Conservation (phyloP, 2,113 vertebrate species). For the Leptocoma aspasia region DNA sequence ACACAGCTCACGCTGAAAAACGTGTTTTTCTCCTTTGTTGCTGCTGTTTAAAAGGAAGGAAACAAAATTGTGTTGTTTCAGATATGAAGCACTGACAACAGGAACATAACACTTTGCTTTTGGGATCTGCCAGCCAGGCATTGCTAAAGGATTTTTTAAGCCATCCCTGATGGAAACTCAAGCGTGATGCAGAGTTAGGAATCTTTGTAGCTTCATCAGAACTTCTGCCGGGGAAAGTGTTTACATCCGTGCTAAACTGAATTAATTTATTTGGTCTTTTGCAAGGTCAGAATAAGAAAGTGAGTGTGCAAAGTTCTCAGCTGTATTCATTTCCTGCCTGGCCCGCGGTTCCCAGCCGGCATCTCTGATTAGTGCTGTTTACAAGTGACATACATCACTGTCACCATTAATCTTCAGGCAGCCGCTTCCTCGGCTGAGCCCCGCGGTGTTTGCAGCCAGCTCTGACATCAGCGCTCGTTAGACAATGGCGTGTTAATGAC, state of each 20-base stretch:
- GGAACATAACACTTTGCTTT: neutral
- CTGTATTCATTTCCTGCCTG: slow-evolving; percentile 16
- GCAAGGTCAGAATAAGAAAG: slow-evolving; percentile 22
- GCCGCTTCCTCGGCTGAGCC: neutral
- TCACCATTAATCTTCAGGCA: slow-evolving; percentile 32
- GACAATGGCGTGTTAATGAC: neutral
- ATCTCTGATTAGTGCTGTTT: slow-evolving; percentile 19
- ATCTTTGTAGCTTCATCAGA: neutral
- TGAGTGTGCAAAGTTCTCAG: slow-evolving; percentile 6
- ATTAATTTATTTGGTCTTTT: neutral
- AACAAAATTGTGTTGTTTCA: neutral
- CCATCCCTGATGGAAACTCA: neutral
- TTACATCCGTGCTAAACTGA: neutral
- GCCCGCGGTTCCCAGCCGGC: neutral
- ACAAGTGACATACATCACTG: neutral
- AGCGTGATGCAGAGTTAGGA: neutral
- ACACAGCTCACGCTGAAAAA: neutral
- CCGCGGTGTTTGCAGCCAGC: neutral
- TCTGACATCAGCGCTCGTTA: neutral
- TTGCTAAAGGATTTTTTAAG: neutral
- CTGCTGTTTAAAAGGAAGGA: neutral
- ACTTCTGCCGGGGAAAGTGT: neutral
- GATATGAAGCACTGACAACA: neutral
- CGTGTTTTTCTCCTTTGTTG: neutral
- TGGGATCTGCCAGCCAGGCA: neutral